These are phyloP conservation scores for Sebastes cheni DNA, from an alignment of 2,797 vertebrate species.

Conservation along the genomic window DNA sequence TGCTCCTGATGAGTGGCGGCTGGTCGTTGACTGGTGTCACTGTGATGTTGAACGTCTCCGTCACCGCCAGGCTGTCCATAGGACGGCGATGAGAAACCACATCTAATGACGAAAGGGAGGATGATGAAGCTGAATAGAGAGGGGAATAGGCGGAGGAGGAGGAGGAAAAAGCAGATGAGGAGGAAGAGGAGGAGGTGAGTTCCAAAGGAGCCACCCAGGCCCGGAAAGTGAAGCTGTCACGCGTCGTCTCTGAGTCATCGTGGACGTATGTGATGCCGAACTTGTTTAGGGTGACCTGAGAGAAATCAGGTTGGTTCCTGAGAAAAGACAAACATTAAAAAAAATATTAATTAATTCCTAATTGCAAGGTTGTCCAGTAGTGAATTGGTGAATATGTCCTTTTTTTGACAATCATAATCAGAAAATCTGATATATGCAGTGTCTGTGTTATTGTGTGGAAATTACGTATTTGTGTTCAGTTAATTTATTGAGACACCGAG, in stretches of 20 bases:
- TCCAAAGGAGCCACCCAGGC: conserved; percentile 87
- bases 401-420: neutral
- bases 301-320: conserved; percentile 86
- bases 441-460: neutral
- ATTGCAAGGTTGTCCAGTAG: neutral
- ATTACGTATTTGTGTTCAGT: neutral
- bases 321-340: neutral
- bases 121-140: conserved; percentile 34
- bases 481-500: neutral
- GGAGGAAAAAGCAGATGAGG: conserved; percentile 40
- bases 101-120: conserved; percentile 36
- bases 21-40: conserved; percentile 90
- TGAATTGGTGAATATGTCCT: neutral
- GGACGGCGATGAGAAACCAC: conserved; percentile 59
- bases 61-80: conserved; percentile 72
- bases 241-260: conserved; percentile 88
- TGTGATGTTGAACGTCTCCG: conserved; percentile 90
- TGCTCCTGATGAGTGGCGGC: conserved; percentile 86
- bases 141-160: conserved; percentile 46
- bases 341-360: neutral
- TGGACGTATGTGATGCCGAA: conserved; percentile 88
- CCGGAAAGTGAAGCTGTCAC: conserved; percentile 88
- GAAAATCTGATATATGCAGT: neutral
- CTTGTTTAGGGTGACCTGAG: conserved; percentile 86
- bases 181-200: conserved; percentile 21